Percentiles rank a stretch among this genome's conserved stretches.
These are phyloP conservation scores for Mormyrops boulengeri DNA, from an alignment of 2,797 vertebrate species.

Conservation along the genomic window DNA sequence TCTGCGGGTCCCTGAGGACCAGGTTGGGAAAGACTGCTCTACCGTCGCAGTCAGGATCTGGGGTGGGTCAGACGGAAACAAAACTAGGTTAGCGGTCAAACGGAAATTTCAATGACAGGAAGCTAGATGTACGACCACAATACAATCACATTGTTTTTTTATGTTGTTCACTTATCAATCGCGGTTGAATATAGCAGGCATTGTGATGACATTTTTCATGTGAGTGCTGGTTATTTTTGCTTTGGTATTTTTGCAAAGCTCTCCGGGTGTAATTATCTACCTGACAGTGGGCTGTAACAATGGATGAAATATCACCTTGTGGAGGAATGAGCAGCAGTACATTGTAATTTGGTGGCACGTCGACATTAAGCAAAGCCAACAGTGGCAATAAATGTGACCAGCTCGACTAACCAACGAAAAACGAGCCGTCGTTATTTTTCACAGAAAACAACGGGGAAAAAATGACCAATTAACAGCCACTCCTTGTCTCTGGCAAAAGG, in stretches of 20 bases:
- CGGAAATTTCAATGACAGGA: slow-evolving; percentile 45
- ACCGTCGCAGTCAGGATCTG: slow-evolving; percentile 18
- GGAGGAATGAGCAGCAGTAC: slow-evolving; percentile 41
- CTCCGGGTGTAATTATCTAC: slow-evolving; percentile 30
- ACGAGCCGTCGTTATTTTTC: slow-evolving; percentile 15
- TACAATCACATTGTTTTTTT: slow-evolving; percentile 48
- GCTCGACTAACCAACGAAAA: slow-evolving; percentile 26
- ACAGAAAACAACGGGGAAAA: slow-evolving; percentile 23
- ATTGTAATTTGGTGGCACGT: slow-evolving; percentile 39
- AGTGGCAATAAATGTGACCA: slow-evolving; percentile 13
- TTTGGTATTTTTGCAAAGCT: slow-evolving; percentile 30
- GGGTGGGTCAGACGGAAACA: slow-evolving; percentile 48
- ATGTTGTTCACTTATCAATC: slow-evolving; percentile 43
- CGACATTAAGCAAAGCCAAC: slow-evolving; percentile 9
- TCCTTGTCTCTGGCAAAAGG: slow-evolving; percentile 25
- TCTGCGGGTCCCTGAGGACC: not conserved
- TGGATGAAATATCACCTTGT: slow-evolving; percentile 41
- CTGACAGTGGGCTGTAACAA: slow-evolving; percentile 41
- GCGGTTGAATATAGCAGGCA: slow-evolving; percentile 47
- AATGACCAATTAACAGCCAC: slow-evolving; percentile 44
- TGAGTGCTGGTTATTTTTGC: slow-evolving; percentile 46
- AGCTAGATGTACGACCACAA: slow-evolving; percentile 36
- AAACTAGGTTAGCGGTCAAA: slow-evolving; percentile 44
- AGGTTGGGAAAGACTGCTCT: not conserved
- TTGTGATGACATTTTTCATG: slow-evolving; percentile 44